phyloP scores from a whole-genome alignment of 2,113 vertebrate species.

The Myotis brandtii region DNA sequence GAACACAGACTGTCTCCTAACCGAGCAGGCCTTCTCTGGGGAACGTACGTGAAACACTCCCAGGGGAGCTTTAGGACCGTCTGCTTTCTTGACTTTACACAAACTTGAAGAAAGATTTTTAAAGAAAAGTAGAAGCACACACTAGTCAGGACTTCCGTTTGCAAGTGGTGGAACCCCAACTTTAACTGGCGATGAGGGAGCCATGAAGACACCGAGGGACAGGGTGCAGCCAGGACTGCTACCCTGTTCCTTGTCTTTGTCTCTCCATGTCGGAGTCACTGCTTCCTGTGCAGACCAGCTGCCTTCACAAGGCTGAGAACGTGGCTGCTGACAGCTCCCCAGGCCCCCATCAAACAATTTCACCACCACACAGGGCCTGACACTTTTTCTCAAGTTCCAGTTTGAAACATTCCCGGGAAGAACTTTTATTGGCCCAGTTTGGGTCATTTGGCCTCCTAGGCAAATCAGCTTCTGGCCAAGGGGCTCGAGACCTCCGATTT shows the following conservation, averaged over 20 bases:
- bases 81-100: conserved; percentile 1
- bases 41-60: background rate
- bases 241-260: background rate
- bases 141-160: background rate
- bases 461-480: background rate
- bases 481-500: background rate
- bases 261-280: background rate
- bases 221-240: background rate
- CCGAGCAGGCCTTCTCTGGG: background rate
- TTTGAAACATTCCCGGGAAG: background rate
- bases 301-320: accelerated
- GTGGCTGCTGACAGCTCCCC: too few species aligned
- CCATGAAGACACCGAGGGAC: background rate
- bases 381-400: background rate
- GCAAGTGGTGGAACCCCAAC: background rate
- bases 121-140: background rate
- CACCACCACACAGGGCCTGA: background rate
- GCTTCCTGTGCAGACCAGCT: background rate
- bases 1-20: conserved; percentile 10
- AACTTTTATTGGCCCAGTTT: background rate
- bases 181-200: background rate
- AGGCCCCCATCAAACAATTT: background rate
- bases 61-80: background rate
- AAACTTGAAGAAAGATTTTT: background rate
- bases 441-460: background rate